Base-by-base conservation (phyloP, 2,888 invertebrate species). In the Stenotaenia linearis region DNA sequence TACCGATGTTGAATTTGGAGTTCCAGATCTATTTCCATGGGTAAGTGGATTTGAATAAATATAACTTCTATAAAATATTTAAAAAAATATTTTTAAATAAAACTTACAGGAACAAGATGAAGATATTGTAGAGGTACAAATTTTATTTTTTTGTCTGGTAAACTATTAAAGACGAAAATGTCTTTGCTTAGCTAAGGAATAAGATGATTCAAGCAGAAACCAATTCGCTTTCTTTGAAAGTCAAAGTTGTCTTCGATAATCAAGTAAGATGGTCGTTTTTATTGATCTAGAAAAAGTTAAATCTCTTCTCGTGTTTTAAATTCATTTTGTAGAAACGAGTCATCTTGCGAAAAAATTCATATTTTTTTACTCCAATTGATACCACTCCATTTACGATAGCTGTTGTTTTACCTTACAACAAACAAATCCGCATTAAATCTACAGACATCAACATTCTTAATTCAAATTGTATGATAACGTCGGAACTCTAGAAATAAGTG, bases 1-100 rank as follows among this genome's bases (percentile, higher is more conserved):
- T 89, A 91, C 93, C 78, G 98, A 98, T 88, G 93, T 98, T 61
- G 98, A 98, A 88, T 88, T 97, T n/a, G 89, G 95, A 83, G 91
- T 92, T 83, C 94, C 94, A 83, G 74, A 78, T 45, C 32, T 78
- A 18, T 40, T 23, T 12, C 80, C 80, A 7, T 81, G 81, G 79
- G 81, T 81, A 74, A 77, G 1, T 75, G 21, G 0, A 56, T 21
- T 10, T n/a, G 25, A 69, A 69, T 10, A 23, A 23, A 12, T 28
- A 28, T 15, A 69, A 9, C 0, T 12, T 25, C 1, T 1, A 61
- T 3, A 12, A 28, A 28, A n/a, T 25, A 3, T 69, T 15, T 28
- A 5, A 61, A 23, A 23, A 10, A 61, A 5, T 50, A 28, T 69
- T 69, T 69, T 10, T 28, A 12, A 28, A n/a, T n/a, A n/a, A n/a